Conservation (phyloP, 2,797 vertebrate species). For the Malacoraja senta region DNA sequence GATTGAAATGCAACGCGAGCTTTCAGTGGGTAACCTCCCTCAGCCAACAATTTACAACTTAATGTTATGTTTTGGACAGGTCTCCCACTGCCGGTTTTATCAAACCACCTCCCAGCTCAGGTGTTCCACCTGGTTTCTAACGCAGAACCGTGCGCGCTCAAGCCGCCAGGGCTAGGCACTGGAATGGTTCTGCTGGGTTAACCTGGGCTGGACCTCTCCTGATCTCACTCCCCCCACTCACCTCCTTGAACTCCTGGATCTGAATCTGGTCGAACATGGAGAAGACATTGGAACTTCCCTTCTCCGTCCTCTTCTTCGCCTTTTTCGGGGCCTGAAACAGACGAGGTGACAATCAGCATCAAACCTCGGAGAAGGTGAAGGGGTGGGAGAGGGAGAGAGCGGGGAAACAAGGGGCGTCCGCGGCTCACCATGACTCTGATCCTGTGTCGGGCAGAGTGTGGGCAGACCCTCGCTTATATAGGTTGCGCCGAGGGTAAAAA, state of each 20-base stretch:
- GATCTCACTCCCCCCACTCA: slow-evolving; percentile 42
- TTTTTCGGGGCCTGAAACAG: slow-evolving; percentile 67
- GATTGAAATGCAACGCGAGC: not conserved
- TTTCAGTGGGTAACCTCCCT: not conserved
- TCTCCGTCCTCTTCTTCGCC: slow-evolving; percentile 70
- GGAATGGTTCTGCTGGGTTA: not conserved
- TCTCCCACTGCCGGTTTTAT: too few species aligned
- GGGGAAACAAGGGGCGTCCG: not conserved
- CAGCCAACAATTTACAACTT: too few species aligned
- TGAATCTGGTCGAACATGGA: slow-evolving; percentile 85
- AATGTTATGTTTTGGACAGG: too few species aligned
- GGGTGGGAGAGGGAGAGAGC: too few species aligned
- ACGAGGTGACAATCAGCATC: not conserved
- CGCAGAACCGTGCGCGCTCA: too few species aligned
- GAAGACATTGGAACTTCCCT: slow-evolving; percentile 74
- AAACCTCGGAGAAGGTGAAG: not conserved
- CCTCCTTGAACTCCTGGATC: slow-evolving; percentile 87
- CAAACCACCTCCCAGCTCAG: not conserved
- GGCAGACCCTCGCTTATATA: too few species aligned
- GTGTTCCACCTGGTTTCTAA: not conserved
- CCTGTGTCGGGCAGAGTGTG: too few species aligned
- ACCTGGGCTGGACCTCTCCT: not conserved
- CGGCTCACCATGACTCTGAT: too few species aligned
- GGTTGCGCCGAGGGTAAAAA: too few species aligned
- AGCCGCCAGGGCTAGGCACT: not conserved